Evolutionary conservation across 1,140 invertebrate species (phyloP).

Genomic region (Drosophila aff.): DNA sequence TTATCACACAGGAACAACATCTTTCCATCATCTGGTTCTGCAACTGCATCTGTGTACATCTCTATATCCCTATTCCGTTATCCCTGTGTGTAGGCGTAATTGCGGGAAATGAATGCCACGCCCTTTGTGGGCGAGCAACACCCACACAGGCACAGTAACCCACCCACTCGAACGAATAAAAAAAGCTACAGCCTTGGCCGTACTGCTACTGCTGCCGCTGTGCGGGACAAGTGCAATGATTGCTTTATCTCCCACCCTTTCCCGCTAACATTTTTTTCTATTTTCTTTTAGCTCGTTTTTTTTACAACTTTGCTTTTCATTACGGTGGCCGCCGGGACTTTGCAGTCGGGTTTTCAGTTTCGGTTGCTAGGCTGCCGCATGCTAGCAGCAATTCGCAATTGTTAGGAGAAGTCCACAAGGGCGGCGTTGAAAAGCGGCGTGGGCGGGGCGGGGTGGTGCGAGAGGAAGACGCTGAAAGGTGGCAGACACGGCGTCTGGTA

Average conservation of each 20-base stretch:
- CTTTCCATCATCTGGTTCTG: conserved; percentile 19
- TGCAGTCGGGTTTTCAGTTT: conserved; percentile 31
- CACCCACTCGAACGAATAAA: conserved; percentile 38
- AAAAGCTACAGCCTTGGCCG: conserved; percentile 40
- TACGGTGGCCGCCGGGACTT: conserved; percentile 53
- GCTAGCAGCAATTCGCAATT: conserved; percentile 45
- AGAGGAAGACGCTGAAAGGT: conserved; percentile 31
- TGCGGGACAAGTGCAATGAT: conserved; percentile 75
- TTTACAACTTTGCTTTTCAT: conserved; percentile 72
- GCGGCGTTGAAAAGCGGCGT: conserved; percentile 23
- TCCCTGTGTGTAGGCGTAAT: conserved; percentile 71
- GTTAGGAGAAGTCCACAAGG: conserved; percentile 49
- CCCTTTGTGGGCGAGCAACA: conserved; percentile 72
- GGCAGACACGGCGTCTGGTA: conserved; percentile 53
- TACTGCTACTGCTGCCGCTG: conserved; percentile 27
- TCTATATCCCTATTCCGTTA: conserved; percentile 26
- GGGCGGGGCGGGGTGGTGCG: background rate
- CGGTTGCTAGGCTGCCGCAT: conserved; percentile 67
- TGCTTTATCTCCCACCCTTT: conserved; percentile 62
- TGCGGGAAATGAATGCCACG: conserved; percentile 80
- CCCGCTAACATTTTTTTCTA: conserved; percentile 6
- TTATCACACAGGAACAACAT: conserved; percentile 38
- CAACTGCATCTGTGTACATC: conserved; percentile 13
- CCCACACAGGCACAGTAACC: conserved; percentile 9
- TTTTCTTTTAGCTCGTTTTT: conserved; percentile 23